Evolutionary conservation across 2,888 invertebrate genomes (phyloP).

Genomic region (Caenorhabditis sp.): DNA sequence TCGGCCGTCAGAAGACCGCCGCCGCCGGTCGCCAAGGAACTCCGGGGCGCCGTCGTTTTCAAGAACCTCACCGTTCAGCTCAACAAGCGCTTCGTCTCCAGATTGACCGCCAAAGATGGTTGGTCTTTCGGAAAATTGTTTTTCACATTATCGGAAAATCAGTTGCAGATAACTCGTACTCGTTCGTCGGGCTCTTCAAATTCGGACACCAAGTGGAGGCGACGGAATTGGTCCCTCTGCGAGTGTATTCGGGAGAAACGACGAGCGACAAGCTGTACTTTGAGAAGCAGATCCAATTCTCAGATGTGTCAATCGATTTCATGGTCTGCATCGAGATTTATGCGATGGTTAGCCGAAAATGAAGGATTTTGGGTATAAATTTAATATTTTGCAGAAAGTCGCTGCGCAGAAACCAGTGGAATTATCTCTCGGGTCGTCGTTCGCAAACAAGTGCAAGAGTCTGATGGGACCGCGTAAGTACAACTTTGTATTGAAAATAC

Average conservation of each 20-base stretch:
- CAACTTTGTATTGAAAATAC: no score
- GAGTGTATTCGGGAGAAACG: slow-evolving; percentile 13
- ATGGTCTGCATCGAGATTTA: slow-evolving; percentile 66
- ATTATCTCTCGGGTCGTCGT: slow-evolving; percentile 20
- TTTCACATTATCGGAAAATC: neutral
- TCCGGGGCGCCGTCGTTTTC: slow-evolving; percentile 54
- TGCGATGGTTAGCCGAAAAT: slow-evolving; percentile 68
- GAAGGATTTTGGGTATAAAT: no score
- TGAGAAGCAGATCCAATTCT: slow-evolving; percentile 61
- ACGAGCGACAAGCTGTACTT: slow-evolving; percentile 37
- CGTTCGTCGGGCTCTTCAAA: slow-evolving; percentile 64
- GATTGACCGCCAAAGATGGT: slow-evolving; percentile 34
- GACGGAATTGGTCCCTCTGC: slow-evolving; percentile 61
- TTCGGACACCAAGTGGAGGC: slow-evolving; percentile 66
- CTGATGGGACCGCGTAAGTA: slow-evolving; percentile 55
- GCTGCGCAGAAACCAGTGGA: slow-evolving; percentile 24
- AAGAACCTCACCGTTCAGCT: slow-evolving; percentile 56
- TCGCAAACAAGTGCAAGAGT: slow-evolving; percentile 45
- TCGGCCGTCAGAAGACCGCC: slow-evolving; percentile 50
- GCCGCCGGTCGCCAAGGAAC: slow-evolving; percentile 53
- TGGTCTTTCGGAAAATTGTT: neutral
- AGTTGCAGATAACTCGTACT: slow-evolving; percentile 56
- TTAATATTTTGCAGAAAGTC: slow-evolving; percentile 29
- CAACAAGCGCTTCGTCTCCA: slow-evolving; percentile 51
- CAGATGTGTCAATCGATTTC: slow-evolving; percentile 68